phyloP scores from a whole-genome alignment of 30 jellyfish, hydroid and myxozoan genomes.

The Haliclystus octoradiatus region DNA sequence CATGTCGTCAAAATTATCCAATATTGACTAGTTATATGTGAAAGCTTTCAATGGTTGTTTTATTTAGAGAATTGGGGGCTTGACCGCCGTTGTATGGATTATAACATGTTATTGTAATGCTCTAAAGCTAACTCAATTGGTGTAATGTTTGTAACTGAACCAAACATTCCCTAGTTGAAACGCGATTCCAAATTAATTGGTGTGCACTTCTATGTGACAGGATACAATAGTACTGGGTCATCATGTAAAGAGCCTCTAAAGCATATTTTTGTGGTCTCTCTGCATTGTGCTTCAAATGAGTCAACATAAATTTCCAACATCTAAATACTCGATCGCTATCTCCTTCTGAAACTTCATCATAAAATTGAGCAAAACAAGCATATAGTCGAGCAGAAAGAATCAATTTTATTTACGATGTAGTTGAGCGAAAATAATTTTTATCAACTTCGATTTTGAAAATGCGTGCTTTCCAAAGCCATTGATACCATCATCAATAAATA shows the following conservation, averaged over 20 bases:
- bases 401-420: no score
- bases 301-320: constrained; percentile 12
- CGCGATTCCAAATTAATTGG: constrained; percentile 2
- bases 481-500: no score
- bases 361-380: no score
- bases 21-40: background rate
- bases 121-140: constrained; percentile 8
- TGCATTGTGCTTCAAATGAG: constrained; percentile 8
- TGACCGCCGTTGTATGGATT: constrained; percentile 4
- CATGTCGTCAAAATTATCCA: background rate
- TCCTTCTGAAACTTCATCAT: constrained; percentile 14
- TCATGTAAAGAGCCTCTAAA: constrained; percentile 4
- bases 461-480: no score
- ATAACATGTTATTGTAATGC: constrained; percentile 10
- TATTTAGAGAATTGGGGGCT: constrained; percentile 6
- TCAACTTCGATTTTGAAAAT: no score
- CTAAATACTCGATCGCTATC: constrained; percentile 8
- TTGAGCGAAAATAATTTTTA: no score
- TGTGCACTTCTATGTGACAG: constrained; percentile 10
- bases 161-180: background rate
- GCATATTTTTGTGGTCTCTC: constrained; percentile 6
- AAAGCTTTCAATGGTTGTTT: constrained; percentile 10
- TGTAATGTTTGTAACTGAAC: constrained; percentile 1
- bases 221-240: background rate
- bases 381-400: no score